phyloP scores from a whole-genome alignment of 2,888 invertebrate genomes.

The Cheilosia soror region DNA sequence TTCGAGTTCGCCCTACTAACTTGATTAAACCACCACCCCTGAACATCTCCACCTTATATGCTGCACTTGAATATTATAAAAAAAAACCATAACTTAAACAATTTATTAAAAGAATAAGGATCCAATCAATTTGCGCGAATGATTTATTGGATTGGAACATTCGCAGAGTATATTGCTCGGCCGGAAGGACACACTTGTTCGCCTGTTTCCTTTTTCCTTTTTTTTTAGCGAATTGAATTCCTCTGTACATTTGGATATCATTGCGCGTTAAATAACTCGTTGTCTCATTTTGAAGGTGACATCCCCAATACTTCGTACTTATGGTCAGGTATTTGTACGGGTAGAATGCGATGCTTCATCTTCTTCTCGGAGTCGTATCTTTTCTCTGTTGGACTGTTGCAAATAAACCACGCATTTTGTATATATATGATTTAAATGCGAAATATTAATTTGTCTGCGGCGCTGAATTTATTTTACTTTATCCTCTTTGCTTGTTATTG shows the following conservation, averaged over 20 bases:
- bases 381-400: constrained; percentile 12
- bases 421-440: constrained; percentile 51
- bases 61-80: neutral
- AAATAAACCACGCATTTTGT: constrained; percentile 58
- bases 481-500: constrained; percentile 51
- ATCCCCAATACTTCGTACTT: constrained; percentile 21
- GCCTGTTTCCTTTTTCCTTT: neutral
- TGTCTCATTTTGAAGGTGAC: constrained; percentile 57
- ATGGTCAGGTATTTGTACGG: constrained; percentile 11
- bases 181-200: constrained; percentile 37
- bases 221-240: constrained; percentile 30
- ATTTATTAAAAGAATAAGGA: constrained; percentile 32
- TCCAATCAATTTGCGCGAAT: constrained; percentile 56
- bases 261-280: constrained; percentile 56
- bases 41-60: neutral
- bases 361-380: constrained; percentile 41
- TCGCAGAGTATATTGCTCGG: neutral
- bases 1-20: neutral
- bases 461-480: constrained; percentile 46
- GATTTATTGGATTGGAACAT: constrained; percentile 50
- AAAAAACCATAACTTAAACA: constrained; percentile 11
- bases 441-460: constrained; percentile 59
- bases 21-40: neutral
- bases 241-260: constrained; percentile 24
- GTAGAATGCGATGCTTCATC: constrained; percentile 21